Evolutionary conservation across 1,140 invertebrate species (phyloP).

Genomic region (Teleogryllus occipitalis): DNA sequence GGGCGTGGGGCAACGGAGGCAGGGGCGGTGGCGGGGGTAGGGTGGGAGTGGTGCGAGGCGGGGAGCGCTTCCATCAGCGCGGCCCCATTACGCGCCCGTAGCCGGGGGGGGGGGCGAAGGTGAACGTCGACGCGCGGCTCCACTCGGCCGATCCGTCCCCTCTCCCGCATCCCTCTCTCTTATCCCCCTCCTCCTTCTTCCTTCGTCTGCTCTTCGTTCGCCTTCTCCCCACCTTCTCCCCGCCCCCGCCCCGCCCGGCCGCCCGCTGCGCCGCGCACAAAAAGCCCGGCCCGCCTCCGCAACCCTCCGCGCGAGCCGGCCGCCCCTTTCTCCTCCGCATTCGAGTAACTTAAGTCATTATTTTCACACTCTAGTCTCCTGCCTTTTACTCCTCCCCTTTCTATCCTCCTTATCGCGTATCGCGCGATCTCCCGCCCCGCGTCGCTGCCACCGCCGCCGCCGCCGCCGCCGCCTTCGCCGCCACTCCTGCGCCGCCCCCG

Average conservation of each 20-base stretch:
- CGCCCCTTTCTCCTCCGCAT: no score
- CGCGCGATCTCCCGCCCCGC: no score
- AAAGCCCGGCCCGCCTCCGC: no score
- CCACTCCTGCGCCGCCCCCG: no score
- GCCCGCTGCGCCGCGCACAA: no score
- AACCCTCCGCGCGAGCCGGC: no score
- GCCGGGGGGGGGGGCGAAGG: background rate
- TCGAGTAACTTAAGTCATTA: no score
- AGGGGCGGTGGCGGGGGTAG: background rate
- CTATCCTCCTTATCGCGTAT: no score
- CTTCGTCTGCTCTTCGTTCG: background rate
- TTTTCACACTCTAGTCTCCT: no score
- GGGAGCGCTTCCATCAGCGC: background rate
- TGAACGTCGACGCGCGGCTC: background rate
- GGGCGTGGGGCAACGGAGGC: background rate
- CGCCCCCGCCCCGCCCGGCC: background rate
- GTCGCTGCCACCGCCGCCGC: no score
- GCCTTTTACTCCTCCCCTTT: no score
- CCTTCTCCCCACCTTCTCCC: background rate
- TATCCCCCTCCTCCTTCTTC: constrained; percentile 18
- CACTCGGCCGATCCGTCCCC: background rate
- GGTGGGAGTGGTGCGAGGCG: background rate
- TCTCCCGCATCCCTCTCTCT: background rate
- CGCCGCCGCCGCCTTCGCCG: no score
- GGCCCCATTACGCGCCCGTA: background rate